A percentile compares a stretch with the other conserved stretches of the same genome.
Conservation (phyloP, 2,113 vertebrate genomes). For the Percopsis transmontana region DNA sequence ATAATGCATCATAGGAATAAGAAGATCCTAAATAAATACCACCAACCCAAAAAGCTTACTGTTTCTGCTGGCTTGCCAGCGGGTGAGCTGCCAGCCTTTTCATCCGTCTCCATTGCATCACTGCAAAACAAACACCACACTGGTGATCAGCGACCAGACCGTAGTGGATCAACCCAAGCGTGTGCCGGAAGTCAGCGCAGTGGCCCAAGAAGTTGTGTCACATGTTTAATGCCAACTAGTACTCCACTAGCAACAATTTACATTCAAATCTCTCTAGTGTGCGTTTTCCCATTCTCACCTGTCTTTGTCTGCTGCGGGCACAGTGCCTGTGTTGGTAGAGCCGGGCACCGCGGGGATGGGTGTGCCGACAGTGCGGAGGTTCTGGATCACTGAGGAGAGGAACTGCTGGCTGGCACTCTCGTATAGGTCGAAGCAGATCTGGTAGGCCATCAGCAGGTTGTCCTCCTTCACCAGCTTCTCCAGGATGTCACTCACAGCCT, state of each 20-base stretch:
- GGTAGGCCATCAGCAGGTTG: constrained; percentile 98
- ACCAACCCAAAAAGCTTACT: constrained; percentile 67
- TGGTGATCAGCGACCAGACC: background rate
- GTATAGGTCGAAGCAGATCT: constrained; percentile 98
- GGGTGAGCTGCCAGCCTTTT: constrained; percentile 84
- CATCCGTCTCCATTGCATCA: constrained; percentile 96
- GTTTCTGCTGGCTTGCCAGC: constrained; percentile 83
- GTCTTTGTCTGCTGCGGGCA: constrained; percentile 88
- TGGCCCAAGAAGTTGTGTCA: too few species aligned
- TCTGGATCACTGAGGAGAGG: constrained; percentile 97
- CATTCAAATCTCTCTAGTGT: background rate
- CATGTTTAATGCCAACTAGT: too few species aligned
- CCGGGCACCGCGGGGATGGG: constrained; percentile 94
- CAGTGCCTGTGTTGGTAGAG: constrained; percentile 94
- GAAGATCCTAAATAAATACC: background rate
- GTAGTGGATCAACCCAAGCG: too few species aligned
- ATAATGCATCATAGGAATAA: background rate
- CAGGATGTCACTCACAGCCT: constrained; percentile 97
- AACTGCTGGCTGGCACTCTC: constrained; percentile 99
- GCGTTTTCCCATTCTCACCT: constrained; percentile 72
- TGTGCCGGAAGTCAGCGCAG: too few species aligned
- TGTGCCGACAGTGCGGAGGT: constrained; percentile 91
- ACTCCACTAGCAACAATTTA: too few species aligned
- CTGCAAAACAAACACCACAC: constrained; percentile 72
- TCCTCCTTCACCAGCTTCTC: constrained; percentile 98